Conservation (phyloP, 2,797 vertebrate species). For the Huso huso region DNA sequence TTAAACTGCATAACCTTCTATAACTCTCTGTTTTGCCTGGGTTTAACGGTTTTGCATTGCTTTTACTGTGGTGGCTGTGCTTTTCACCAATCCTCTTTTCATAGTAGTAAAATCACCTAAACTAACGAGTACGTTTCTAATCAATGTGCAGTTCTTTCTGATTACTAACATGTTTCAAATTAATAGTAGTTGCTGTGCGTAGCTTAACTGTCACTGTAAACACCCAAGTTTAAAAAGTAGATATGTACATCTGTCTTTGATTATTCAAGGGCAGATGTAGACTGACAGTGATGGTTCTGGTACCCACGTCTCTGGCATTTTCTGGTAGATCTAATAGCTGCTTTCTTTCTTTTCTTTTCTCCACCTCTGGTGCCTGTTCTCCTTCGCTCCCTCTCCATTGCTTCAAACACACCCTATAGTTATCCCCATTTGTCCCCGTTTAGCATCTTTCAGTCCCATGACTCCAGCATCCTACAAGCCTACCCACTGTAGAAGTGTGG, state of each 20-base stretch:
- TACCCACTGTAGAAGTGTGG: conserved; percentile 64
- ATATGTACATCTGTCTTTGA: too few relatives aligned
- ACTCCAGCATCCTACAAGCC: conserved; percentile 81
- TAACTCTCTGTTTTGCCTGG: neutral
- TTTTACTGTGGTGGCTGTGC: neutral
- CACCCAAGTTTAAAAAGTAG: neutral
- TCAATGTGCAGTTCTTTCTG: conserved; percentile 7
- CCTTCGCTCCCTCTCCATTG: conserved; percentile 30
- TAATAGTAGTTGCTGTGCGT: conserved; percentile 20
- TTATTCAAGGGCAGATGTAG: neutral
- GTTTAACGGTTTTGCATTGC: neutral
- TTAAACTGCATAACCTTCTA: neutral
- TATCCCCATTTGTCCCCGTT: conserved; percentile 98
- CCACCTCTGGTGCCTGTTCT: conserved; percentile 18
- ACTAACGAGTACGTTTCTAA: neutral
- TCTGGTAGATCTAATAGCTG: conserved; percentile 49
- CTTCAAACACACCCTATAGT: conserved; percentile 53
- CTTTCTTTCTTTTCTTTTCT: conserved; percentile 46
- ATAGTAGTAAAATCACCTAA: neutral
- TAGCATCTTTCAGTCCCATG: conserved; percentile 95
- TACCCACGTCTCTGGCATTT: conserved; percentile 20
- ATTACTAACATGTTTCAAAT: conserved; percentile 9
- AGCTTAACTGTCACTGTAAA: conserved; percentile 36
- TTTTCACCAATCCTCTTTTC: neutral
- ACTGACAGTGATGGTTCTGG: conserved; percentile 42